Evolutionary conservation across 30 jellyfish, hydroid and myxozoan species (phyloP), one percentile per base, ranked within the genome.

Genomic region (Catostylus mosaicus): DNA sequence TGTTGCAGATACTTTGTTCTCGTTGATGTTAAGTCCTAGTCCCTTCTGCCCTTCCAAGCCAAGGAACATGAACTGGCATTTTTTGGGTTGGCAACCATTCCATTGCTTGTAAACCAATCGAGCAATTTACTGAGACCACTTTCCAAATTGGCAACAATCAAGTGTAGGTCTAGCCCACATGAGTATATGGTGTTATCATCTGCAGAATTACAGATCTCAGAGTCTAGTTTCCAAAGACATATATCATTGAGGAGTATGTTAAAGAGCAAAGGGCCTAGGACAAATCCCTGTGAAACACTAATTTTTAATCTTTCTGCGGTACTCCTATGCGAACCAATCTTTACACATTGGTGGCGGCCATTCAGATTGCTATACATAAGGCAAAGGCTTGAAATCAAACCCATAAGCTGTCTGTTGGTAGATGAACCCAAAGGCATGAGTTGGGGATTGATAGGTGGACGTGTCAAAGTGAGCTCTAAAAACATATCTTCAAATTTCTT

Each of bases 201-300:
- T 74, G 86, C 75, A 51, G n/a, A 43, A 50, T 74, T 74, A 2
- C 86, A 74, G 78, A 74, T 0, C 52, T 43, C 76, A 50, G 73
- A 50, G 77, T 74, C 86, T 74, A 1, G 66, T 48, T 77, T 1
- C 77, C 22, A 31, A 48, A 74, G 86, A 74, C 50, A 74, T 43
- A 43, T 52, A 1, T 74, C 78, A 74, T 74, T 74, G 75, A 74
- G 45, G 76, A 47, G 1, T 74, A 74, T 74, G 86, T 74, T 74
- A 47, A 47, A 2, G 50, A 74, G n/a, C n/a, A n/a, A n/a, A n/a
- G n/a, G n/a, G 78, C 86, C 86, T 54, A 74, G 52, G 78, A 74
- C 77, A 74, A 77, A 74, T 74, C 73, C 86, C 76, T 74, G 86
- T 43, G 78, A 69, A 14, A 74, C 82, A 16, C 82, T 73, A 30